Base-by-base conservation (phyloP, 1,140 invertebrate species). In the Cephus cinctus region DNA sequence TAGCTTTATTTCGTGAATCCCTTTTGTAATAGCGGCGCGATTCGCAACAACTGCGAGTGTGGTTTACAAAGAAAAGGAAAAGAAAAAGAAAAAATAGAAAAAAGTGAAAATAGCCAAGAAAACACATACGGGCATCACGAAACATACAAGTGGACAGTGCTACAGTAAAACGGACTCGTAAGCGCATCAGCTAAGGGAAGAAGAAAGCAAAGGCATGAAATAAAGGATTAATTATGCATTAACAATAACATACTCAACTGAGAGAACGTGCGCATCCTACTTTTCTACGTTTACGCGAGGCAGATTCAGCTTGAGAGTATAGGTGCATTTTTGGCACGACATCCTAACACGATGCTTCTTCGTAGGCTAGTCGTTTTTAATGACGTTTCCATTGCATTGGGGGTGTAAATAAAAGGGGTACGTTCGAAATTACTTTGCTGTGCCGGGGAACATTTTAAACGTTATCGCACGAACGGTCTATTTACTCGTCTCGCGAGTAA, bases 321-420 rank as follows among this genome's bases (percentile, higher is more conserved):
- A 56, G 54, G 57, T 57, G 57, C 56, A 38, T 14, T 16, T 56
- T 56, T 60, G 55, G 58, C 65, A 67, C 55, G 52, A 63, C 40
- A 62, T 70, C 57, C 56, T 60, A 61, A 62, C 51, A 67, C 64
- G 61, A 63, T 62, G 67, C 65, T 71, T 71, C 61, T n/a, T 61
- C 57, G 48, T 71, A 67, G 61, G 59, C 56, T 67, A 67, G 60
- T 50, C 45, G 57, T 64, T 60, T 67, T 42, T 53, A 61, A 65
- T 62, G 65, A 69, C 63, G 65, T 73, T 71, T 63, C 57, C 58
- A 61, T 58, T 57, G 56, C 56, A 65, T 68, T 64, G 67, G 67
- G 65, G 63, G 65, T 71, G 71, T 73, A 70, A 22, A 69, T 71
- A 73, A 38, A 12, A 31, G 34, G 18, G 40, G n/a, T n/a, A n/a